Conservation (phyloP, 1,140 invertebrate species). For the Drosophila auraria region DNA sequence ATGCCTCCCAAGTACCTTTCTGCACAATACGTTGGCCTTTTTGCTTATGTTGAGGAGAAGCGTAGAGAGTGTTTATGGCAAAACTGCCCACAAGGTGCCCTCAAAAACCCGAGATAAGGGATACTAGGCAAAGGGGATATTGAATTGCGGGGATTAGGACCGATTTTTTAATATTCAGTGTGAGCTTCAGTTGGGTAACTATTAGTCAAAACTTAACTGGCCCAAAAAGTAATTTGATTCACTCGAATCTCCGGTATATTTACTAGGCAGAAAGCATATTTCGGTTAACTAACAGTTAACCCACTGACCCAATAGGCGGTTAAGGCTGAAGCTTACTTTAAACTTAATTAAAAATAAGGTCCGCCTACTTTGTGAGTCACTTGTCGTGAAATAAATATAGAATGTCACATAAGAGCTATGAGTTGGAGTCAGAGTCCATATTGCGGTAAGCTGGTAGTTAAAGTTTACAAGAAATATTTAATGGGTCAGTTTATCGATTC, state of each 20-base stretch:
- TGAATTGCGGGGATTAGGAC: not conserved
- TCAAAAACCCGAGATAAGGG: not conserved
- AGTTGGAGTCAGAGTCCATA: too few species aligned
- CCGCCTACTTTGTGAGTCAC: too few species aligned
- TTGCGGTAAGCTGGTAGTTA: not conserved
- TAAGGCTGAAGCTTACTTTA: not conserved
- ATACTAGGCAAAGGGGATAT: not conserved
- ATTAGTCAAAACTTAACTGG: not conserved
- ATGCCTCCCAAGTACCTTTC: slow-evolving; percentile 72
- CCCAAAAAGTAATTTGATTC: not conserved
- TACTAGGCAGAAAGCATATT: too few species aligned
- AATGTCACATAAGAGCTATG: too few species aligned
- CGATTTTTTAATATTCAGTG: not conserved
- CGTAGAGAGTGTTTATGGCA: slow-evolving; percentile 14
- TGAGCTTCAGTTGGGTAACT: not conserved
- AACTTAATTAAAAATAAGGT: not conserved
- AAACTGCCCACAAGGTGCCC: too few species aligned
- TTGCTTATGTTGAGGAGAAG: slow-evolving; percentile 39
- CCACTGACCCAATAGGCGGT: too few species aligned
- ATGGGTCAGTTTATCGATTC: not conserved
- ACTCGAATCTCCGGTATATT: not conserved
- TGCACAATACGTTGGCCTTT: slow-evolving; percentile 72
- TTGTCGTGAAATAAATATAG: too few species aligned
- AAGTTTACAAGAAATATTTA: not conserved
- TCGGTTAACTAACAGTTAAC: not conserved